Evolutionary conservation across 2,888 invertebrate genomes (phyloP).

Genomic region (Sphinx pinastri): DNA sequence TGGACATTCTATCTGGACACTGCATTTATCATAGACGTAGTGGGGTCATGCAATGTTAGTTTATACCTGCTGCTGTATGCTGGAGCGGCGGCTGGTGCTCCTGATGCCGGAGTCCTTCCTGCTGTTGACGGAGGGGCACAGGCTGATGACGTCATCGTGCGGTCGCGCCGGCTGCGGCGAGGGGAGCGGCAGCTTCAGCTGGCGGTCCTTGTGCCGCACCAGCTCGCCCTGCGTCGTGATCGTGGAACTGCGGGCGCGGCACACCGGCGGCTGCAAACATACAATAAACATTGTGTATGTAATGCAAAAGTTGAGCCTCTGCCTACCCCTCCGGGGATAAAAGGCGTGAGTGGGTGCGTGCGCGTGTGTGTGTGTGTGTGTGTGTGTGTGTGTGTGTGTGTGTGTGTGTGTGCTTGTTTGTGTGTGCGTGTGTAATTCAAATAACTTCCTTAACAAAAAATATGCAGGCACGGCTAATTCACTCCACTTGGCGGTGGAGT

Average conservation of each 20-base stretch:
- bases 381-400: no score
- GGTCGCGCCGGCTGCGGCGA: slow-evolving; percentile 57
- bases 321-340: no score
- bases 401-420: no score
- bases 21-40: neutral
- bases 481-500: no score
- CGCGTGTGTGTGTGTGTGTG: no score
- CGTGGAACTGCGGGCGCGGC: slow-evolving; percentile 78
- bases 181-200: slow-evolving; percentile 75
- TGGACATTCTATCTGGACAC: no score
- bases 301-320: neutral
- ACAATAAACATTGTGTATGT: neutral
- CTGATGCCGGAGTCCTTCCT: slow-evolving; percentile 95
- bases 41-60: no score
- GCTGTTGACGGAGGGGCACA: slow-evolving; percentile 90
- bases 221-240: slow-evolving; percentile 73
- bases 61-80: slow-evolving; percentile 92
- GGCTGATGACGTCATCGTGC: slow-evolving; percentile 87
- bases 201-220: slow-evolving; percentile 66
- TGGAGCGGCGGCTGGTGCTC: slow-evolving; percentile 92
- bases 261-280: slow-evolving; percentile 63
- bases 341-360: no score
- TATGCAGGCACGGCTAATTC: no score
- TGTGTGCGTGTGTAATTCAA: no score
- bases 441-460: no score